Evolutionary conservation across 1,140 invertebrate genomes (phyloP), one percentile per base, ranked within the genome.

Genomic region (Drosophila sp.): DNA sequence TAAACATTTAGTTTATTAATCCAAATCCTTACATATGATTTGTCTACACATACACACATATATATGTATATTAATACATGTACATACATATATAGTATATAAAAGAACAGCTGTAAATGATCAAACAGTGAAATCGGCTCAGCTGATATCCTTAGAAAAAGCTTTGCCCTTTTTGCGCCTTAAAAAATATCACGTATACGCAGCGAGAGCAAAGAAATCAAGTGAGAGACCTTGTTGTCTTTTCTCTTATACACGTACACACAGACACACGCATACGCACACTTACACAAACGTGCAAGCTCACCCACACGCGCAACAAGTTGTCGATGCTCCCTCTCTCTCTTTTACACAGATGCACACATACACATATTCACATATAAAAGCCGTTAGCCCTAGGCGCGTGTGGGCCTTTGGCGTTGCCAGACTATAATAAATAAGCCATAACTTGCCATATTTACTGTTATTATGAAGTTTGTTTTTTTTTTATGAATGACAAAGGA

Each of bases 1-100:
- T 70, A 67, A 78, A 71, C 44, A 50, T 79, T 76, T 67, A 87
- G 82, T 85, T 85, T 86, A 70, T 72, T 79, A 82, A 70, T 82
- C 44, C 23, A 50, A 50, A 50, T 50, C 44, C 44, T 44, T 44
- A 44, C 17, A 44, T 23, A 44, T 4, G 17, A 17, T 17, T 33
- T 33, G 32, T 33, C 3, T 76, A 87, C 79, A 86, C 71, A 76
- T 61, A 74, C 62, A 77, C 56, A 78, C 27, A 67, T 55, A 63
- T 55, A 56, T 61, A 87, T 70, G 77, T 57, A 74, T 67, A 70
- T 40, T 72, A 27, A 66, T 62, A 62, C 60, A 58, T 66, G 64
- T 56, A 50, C 35, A 68, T 61, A 54, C 47, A 23, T 63, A 69
- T 38, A 47, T 55, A 61, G 41, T 50, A 11, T 58, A 33, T 77